Base-by-base conservation (phyloP, 2,797 vertebrate species). In the Pelochelys cantorii region DNA sequence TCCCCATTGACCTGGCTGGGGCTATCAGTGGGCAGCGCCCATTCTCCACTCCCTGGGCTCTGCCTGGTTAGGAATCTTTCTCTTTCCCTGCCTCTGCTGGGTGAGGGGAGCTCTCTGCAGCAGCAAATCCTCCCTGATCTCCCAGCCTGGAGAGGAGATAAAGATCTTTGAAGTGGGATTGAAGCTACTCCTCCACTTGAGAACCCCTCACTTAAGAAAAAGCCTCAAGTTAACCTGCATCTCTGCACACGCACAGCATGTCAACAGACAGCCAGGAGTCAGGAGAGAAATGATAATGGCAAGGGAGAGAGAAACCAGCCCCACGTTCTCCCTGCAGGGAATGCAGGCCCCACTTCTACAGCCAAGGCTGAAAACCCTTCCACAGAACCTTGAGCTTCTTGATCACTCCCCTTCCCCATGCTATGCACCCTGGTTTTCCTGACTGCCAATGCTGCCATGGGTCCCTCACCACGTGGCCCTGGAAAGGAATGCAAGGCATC, bases 171-270 rank as follows among this genome's bases (percentile, higher is more conserved):
- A 93, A 95, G 93, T 37, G 65, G 88, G 79, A 89, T 94, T 89
- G 96, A 75, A 95, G 71, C 75, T 83, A 88, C 81, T 93, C 90
- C 85, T 97, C 95, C 90, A 85, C 57, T 90, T 94, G 91, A 94
- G 92, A 79, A 95, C 79, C 71, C 83, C 90, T 84, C 95, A 89
- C 89, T 96, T 95, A 88, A 92, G 89, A 25, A 92, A 87, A 96
- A 95, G 79, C 82, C 85, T 78, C 15, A 65, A 89, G 90, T 96
- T 94, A 97, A 93, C 77, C 83, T 79, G 92, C 94, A 93, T 95
- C 91, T 94, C 92, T 90, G 79, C 86, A 96, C 91, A 94, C 84
- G 60, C 54, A 93, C 87, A 42, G 55, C 90, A 60, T 53, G 81
- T 81, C 83, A 81, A 93, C 82, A 92, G 93, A 80, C 75, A 79